Evolutionary conservation across 2,888 invertebrate genomes (phyloP), one percentile per base, ranked within the genome.

Genomic region (Acleris cristana): DNA sequence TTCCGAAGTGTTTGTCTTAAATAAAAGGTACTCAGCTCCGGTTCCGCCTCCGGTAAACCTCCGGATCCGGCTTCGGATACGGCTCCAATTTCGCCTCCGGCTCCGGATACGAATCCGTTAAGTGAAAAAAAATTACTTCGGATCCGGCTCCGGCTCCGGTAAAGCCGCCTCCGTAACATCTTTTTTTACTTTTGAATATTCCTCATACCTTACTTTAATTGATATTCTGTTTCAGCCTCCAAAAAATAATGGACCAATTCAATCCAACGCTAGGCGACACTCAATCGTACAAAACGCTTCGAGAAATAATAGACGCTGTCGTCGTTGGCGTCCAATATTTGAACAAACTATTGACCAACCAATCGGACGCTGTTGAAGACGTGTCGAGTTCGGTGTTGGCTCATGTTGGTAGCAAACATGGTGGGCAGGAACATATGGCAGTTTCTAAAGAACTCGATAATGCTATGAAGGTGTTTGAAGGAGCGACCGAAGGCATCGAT

Each of bases 181-280:
- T 21, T 21, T 21, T 21, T 21, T 21, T 2, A 23, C 23, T 3
- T 23, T 23, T 23, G 3, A 4, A 23, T 26, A 26, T 26, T 26
- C 26, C 7, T 26, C 26, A 45, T 45, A 0, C 2, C 16, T 12
- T 12, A 4, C 3, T 5, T 40, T 40, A 40, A 10, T 14, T 40
- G 4, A 14, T 34, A 34, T 10, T 10, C 3, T 14, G 40, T 40
- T 40, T 40, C 79, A 93, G 93, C 69, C 74, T 92, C 71, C 76
- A 82, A 53, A 87, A 86, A 71, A 69, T 90, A 34, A 74, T 92
- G 69, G 84, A 88, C 53, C 76, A 87, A 40, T 89, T 93, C 54
- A 79, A 89, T 73, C 86, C 89, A 40, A 85, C 83, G 8, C 92
- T 91, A 71, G 84, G 87, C 2, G 85, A 89, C 19, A 90, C 92